Evolutionary conservation across 2,797 vertebrate genomes (phyloP).

Genomic region (Gobionotothen gibberifrons): DNA sequence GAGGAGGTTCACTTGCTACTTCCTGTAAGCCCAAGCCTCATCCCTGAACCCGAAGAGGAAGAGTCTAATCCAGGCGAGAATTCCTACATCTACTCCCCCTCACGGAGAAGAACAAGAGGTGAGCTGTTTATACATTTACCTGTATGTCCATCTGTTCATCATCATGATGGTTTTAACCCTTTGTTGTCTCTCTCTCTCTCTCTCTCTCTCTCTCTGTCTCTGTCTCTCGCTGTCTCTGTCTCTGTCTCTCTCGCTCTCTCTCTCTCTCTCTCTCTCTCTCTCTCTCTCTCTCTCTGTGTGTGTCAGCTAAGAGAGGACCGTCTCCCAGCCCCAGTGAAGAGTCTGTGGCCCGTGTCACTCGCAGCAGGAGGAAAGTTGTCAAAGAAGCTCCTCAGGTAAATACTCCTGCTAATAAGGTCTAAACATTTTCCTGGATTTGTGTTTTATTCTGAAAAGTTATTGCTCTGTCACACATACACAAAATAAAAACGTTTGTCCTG

Average conservation of each 20-base stretch:
- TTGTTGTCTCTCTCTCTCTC: constrained; percentile 23
- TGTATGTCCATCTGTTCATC: background rate
- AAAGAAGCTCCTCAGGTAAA: constrained; percentile 57
- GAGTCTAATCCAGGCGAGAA: constrained; percentile 63
- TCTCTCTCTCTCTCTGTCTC: background rate
- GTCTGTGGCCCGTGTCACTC: constrained; percentile 82
- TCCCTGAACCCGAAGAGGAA: constrained; percentile 58
- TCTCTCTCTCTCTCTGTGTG: too few species aligned
- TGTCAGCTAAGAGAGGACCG: constrained; percentile 80
- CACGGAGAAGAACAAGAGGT: constrained; percentile 81
- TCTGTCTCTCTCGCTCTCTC: too few species aligned
- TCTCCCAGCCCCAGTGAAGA: constrained; percentile 67
- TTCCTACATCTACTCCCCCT: constrained; percentile 86
- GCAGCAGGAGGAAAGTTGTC: constrained; percentile 79
- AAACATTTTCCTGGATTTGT: background rate
- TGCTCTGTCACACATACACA: too few species aligned
- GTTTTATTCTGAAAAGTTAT: background rate
- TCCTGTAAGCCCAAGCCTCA: constrained; percentile 22
- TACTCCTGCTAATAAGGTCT: background rate
- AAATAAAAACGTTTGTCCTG: too few species aligned
- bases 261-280: too few species aligned
- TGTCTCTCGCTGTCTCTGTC: constrained; percentile 16
- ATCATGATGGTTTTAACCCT: constrained; percentile 1
- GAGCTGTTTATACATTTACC: background rate
- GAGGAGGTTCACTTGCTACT: constrained; percentile 29